phyloP scores from a whole-genome alignment of 2,113 vertebrate species.

The Blennius ocellaris region DNA sequence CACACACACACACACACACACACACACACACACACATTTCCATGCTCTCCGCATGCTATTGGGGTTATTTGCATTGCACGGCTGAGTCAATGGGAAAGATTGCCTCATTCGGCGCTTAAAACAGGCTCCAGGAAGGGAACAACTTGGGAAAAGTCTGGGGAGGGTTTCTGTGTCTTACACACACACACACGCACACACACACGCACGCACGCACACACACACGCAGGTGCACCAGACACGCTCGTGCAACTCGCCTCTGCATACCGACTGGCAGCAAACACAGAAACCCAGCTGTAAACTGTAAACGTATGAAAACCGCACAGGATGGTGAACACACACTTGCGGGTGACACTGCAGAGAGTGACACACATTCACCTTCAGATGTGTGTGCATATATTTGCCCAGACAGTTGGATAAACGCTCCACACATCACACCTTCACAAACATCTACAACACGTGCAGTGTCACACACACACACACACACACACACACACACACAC shows the following conservation, averaged over 20 bases:
- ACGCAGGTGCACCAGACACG: slow-evolving; percentile 9
- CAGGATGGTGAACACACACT: not conserved
- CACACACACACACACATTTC: slow-evolving; percentile 42
- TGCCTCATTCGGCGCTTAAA: slow-evolving; percentile 71
- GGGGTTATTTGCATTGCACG: slow-evolving; percentile 78
- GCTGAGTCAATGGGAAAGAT: slow-evolving; percentile 76
- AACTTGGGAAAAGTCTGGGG: slow-evolving; percentile 72
- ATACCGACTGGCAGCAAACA: slow-evolving; percentile 25
- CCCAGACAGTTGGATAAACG: not conserved
- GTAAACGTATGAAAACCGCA: not conserved
- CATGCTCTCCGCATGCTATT: slow-evolving; percentile 75
- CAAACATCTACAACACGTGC: not conserved
- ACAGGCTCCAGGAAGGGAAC: slow-evolving; percentile 73
- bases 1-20: not conserved
- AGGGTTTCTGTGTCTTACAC: slow-evolving; percentile 57
- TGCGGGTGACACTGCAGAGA: not conserved
- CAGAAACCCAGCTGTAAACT: slow-evolving; percentile 27
- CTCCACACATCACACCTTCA: not conserved
- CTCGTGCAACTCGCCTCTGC: slow-evolving; percentile 17
- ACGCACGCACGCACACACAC: slow-evolving; percentile 22
- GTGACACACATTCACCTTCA: not conserved
- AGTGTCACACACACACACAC: not conserved
- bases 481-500: slow-evolving; percentile 33
- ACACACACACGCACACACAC: slow-evolving; percentile 17
- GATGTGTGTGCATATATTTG: not conserved